Evolutionary conservation across 2,113 vertebrate genomes (phyloP).

Genomic region (Hyperopisus bebe): DNA sequence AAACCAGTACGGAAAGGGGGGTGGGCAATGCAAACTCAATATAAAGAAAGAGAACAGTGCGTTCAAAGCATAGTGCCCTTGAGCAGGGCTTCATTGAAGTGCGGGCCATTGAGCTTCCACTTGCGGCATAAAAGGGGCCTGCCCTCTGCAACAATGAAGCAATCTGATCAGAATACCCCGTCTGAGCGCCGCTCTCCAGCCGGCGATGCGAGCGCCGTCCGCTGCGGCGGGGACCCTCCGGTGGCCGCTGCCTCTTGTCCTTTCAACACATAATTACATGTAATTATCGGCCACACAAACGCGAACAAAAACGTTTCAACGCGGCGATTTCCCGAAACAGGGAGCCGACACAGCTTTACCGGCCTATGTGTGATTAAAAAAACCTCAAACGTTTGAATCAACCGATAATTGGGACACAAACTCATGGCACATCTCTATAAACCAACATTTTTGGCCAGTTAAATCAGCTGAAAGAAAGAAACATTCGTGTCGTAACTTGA

Average conservation of each 20-base stretch:
- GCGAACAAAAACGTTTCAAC: conserved; percentile 18
- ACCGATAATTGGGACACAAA: background rate
- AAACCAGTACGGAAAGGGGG: background rate
- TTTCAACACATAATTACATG: conserved; percentile 16
- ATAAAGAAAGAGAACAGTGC: background rate
- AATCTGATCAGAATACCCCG: conserved; percentile 22
- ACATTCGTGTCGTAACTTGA: background rate
- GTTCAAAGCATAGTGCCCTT: conserved; percentile 23
- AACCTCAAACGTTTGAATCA: background rate
- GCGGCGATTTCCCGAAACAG: background rate
- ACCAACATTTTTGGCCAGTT: background rate
- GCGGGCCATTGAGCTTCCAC: conserved; percentile 20
- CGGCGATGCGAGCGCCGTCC: background rate
- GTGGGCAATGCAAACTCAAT: conserved; percentile 13
- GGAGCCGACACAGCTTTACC: background rate
- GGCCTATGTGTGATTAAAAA: background rate
- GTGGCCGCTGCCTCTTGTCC: background rate
- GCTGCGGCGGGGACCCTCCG: background rate
- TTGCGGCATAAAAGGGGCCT: conserved; percentile 17
- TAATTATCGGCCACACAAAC: background rate
- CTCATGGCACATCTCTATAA: background rate
- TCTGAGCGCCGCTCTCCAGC: conserved; percentile 8
- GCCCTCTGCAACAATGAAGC: conserved; percentile 17
- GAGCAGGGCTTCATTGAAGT: conserved; percentile 23
- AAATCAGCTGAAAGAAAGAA: conserved; percentile 1